Percentiles rank a stretch among this genome's conserved stretches.
These are phyloP conservation scores for Eupithecia insigniata DNA, from an alignment of 2,888 invertebrate species.

Conservation along the genomic window DNA sequence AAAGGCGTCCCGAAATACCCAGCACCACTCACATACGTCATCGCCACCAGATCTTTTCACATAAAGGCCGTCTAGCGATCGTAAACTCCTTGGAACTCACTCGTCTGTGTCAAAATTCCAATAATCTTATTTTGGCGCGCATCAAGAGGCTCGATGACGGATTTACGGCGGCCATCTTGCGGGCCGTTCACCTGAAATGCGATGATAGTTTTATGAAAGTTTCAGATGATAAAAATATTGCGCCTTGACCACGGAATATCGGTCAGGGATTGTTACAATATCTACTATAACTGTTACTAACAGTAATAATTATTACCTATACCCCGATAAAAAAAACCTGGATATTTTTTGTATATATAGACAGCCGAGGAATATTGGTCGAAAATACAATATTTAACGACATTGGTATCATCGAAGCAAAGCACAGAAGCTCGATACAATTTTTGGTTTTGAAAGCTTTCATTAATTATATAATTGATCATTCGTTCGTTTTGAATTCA, in stretches of 20 bases:
- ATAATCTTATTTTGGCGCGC: constrained; percentile 84
- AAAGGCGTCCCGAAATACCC: constrained; percentile 65
- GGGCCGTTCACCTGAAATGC: constrained; percentile 80
- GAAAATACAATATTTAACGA: no score
- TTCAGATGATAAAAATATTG: constrained; percentile 74
- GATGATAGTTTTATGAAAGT: constrained; percentile 77
- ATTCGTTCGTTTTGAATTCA: no score
- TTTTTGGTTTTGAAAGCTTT: no score
- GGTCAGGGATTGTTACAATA: constrained; percentile 48
- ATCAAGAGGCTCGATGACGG: constrained; percentile 79
- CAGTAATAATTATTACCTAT: no score
- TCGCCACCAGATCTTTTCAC: constrained; percentile 59
- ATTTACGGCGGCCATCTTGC: constrained; percentile 79
- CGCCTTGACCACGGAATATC: constrained; percentile 72
- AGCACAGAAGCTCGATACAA: no score
- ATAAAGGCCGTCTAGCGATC: constrained; percentile 64
- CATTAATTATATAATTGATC: no score
- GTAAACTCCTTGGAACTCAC: constrained; percentile 66
- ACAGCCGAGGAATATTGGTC: no score
- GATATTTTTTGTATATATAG: no score
- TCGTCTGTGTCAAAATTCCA: constrained; percentile 81
- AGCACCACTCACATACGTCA: constrained; percentile 75
- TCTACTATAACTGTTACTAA: no score
- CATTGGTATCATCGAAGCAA: no score
- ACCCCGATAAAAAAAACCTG: no score